Percentiles rank a stretch among this genome's conserved stretches.
Evolutionary conservation across 2,113 vertebrate species (phyloP).

Genomic region (Dolichallabes microphthalmus): DNA sequence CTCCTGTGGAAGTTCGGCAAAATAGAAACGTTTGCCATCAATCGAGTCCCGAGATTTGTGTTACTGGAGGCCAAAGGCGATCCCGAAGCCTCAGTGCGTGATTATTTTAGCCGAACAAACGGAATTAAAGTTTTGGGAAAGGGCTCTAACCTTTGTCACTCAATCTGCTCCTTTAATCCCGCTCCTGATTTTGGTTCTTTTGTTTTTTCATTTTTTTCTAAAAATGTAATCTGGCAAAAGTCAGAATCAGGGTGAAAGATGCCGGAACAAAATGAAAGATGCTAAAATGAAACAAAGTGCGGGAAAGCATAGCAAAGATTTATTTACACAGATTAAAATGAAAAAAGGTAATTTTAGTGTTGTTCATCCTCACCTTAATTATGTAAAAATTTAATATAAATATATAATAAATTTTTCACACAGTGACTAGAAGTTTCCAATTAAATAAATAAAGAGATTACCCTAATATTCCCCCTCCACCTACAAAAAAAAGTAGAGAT

Average conservation of each 20-base stretch:
- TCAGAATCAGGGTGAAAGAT: background rate
- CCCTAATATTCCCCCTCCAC: background rate
- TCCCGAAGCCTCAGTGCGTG: background rate
- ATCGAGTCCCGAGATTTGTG: background rate
- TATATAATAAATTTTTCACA: no score
- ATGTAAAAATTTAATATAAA: background rate
- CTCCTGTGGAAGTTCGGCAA: slow-evolving; percentile 23
- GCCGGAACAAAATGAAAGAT: background rate
- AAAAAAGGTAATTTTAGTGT: background rate
- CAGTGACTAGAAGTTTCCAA: background rate
- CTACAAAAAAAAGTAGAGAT: background rate
- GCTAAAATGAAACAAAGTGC: background rate
- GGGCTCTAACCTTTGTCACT: background rate
- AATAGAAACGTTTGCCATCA: slow-evolving; percentile 26
- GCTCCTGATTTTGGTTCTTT: slow-evolving; percentile 10
- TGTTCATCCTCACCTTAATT: background rate
- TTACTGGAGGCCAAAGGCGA: slow-evolving; percentile 38
- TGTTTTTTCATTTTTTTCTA: background rate
- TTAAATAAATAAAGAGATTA: background rate
- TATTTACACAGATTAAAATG: background rate
- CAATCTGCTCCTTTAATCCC: slow-evolving; percentile 24
- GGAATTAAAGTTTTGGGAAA: slow-evolving; percentile 46
- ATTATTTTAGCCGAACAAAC: slow-evolving; percentile 7
- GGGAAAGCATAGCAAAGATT: background rate
- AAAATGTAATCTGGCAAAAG: slow-evolving; percentile 16